Evolutionary conservation across 1,140 invertebrate genomes (phyloP).

Genomic region (Varroa destructor): DNA sequence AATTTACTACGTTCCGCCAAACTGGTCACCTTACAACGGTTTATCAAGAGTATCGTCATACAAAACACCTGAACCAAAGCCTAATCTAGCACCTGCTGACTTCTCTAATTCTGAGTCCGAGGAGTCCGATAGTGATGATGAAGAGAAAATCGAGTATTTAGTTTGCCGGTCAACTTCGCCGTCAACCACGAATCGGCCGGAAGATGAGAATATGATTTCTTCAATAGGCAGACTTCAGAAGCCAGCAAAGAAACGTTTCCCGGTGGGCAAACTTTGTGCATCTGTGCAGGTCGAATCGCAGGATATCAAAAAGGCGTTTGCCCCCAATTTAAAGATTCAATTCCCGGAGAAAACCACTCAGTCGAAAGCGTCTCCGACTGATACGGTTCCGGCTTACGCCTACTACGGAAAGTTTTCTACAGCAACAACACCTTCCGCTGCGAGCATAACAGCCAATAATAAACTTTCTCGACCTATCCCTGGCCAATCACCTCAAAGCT

Average conservation of each 20-base stretch:
- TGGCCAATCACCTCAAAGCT: neutral
- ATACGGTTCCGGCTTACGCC: constrained; percentile 24
- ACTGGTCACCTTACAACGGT: constrained; percentile 13
- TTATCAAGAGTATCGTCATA: constrained; percentile 1
- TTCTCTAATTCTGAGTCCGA: constrained; percentile 21
- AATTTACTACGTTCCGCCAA: constrained; percentile 22
- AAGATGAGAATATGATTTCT: constrained; percentile 20
- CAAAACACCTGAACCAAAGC: constrained; percentile 7
- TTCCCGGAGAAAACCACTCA: constrained; percentile 25
- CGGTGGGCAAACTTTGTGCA: constrained; percentile 21
- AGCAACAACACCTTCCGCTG: constrained; percentile 19
- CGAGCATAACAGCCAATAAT: constrained; percentile 24
- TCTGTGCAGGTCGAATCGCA: constrained; percentile 16
- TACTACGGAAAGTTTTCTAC: constrained; percentile 27
- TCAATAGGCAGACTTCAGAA: constrained; percentile 10
- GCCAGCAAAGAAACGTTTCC: constrained; percentile 20
- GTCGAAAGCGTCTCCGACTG: constrained; percentile 23
- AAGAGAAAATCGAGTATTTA: constrained; percentile 3
- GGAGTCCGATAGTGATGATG: constrained; percentile 11
- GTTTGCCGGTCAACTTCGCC: constrained; percentile 8
- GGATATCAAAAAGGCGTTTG: constrained; percentile 22
- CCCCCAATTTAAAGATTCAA: constrained; percentile 5
- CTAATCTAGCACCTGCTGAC: constrained; percentile 10
- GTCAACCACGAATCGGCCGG: constrained; percentile 1
- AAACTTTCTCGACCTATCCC: neutral